Evolutionary conservation across 1,140 invertebrate genomes (phyloP), one percentile per base, ranked within the genome.

Genomic region (Cydia strobilella): DNA sequence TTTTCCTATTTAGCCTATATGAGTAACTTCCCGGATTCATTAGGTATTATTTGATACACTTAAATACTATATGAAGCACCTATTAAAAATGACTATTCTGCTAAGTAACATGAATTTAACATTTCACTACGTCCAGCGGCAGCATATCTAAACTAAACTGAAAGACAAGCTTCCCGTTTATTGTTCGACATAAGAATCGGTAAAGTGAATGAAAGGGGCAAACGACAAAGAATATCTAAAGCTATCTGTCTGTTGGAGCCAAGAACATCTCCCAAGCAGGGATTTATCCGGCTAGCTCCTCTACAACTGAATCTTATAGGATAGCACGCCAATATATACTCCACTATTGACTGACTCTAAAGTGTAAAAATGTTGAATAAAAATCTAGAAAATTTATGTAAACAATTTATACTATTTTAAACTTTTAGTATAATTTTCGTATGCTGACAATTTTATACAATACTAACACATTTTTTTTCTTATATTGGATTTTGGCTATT

Each of bases 201-300:
- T 39, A 69, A 35, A 69, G 65, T 66, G 63, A 66, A 66, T 66
- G 63, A 35, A 66, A 65, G 63, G 25, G 27, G 63, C 63, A 66
- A 35, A 35, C 4, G 35, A 5, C 31, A 69, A 35, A 18, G 25
- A 66, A 69, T 39, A 69, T 27, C 25, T 69, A 69, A 69, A 77
- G 73, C 79, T 78, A 80, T 81, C 73, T 75, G 73, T 80, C 81
- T 76, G 54, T 75, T 74, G 76, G 79, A 80, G 75, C 51, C 63
- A 74, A 73, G 66, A 75, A 74, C 48, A 76, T 77, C 80, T 71
- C 69, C 76, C 84, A 82, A 86, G 80, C 84, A 79, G 72, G 84
- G 85, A 84, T 84, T 86, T 88, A 82, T 78, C 75, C 78, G 73
- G 80, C 80, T 79, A 77, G 80, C 75, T 79, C 77, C 81, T 73